Base-by-base conservation (phyloP, 92 coral and sea anemone genomes). In the Siderastrea siderea region DNA sequence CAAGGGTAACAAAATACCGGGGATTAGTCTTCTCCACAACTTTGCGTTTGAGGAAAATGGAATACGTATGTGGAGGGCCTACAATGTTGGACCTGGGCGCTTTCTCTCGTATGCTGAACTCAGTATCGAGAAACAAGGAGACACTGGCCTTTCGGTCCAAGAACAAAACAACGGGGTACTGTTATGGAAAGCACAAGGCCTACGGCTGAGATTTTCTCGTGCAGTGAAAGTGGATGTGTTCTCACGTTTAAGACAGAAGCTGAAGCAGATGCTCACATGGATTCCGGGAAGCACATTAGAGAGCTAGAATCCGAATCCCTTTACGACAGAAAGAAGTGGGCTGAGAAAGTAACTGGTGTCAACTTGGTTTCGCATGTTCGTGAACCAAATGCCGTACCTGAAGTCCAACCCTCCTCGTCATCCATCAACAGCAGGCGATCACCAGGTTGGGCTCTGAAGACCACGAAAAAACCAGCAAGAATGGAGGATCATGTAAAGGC, bases 361-460 rank as follows among this genome's bases (percentile, higher is more conserved):
- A 26, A 26, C 38, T 26, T 26, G 38, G 38, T 26, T 26, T 26
- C 38, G 38, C 38, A 26, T 26, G 38, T 26, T 26, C 38, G 38
- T 26, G 38, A 26, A 26, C 38, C 38, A 26, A 26, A 26, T 26
- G 38, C 38, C 38, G 38, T 26, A 26, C 38, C 38, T 48, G 16
- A 76, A 3, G 57, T 52, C 66, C 65, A 47, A 53, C 81, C 81
- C 52, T 62, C 69, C 51, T 73, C 38, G 38, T 26, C 84, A 55
- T 44, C 4, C 38, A 44, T 7, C 12, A 67, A 1, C 12, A 48
- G 43, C n/a, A 19, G 66, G 14, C 52, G 59, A 17, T 48, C 47
- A 73, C 68, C 5, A 60, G 93, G 93, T 6, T 89, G 89, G 81
- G 86, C 86, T 47, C 89, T 90, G 1, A 84, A 90, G 78, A 72